A percentile compares a stretch with the other conserved stretches of the same genome.
phyloP scores from a whole-genome alignment of 2,888 invertebrate genomes.

The Strigamia crassipes region DNA sequence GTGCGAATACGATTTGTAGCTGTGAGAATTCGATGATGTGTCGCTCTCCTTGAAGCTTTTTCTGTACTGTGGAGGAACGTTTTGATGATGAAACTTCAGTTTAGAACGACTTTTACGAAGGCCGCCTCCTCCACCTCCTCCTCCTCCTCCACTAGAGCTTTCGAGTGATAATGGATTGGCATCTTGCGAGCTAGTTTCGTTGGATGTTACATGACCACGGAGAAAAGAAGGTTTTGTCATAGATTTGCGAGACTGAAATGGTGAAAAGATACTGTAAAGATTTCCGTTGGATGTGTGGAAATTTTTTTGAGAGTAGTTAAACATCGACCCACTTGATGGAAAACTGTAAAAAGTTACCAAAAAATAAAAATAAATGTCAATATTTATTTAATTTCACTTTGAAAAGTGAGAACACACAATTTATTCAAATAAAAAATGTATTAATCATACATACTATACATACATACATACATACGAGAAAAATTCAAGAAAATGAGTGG shows the following conservation, averaged over 20 bases:
- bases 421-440: too few species aligned
- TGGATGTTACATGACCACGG: slow-evolving; percentile 28
- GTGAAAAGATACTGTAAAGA: slow-evolving; percentile 54
- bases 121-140: not conserved
- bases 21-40: not conserved
- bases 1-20: not conserved
- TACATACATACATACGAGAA: not conserved
- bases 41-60: slow-evolving; percentile 2
- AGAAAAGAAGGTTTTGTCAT: slow-evolving; percentile 49
- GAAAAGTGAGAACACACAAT: too few species aligned
- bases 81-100: slow-evolving; percentile 79
- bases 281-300: slow-evolving; percentile 54
- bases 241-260: slow-evolving; percentile 51
- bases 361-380: too few species aligned
- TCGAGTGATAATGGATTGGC: not conserved
- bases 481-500: not conserved
- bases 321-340: slow-evolving; percentile 45
- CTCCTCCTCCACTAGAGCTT: not conserved
- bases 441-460: not conserved
- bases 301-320: slow-evolving; percentile 53
- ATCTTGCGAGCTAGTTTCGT: not conserved
- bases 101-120: slow-evolving; percentile 71
- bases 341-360: not conserved
- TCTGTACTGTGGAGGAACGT: slow-evolving; percentile 55
- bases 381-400: too few species aligned